These are phyloP conservation scores for Cheilosia vernalis DNA, from an alignment of 2,888 invertebrate genomes.

Conservation along the genomic window DNA sequence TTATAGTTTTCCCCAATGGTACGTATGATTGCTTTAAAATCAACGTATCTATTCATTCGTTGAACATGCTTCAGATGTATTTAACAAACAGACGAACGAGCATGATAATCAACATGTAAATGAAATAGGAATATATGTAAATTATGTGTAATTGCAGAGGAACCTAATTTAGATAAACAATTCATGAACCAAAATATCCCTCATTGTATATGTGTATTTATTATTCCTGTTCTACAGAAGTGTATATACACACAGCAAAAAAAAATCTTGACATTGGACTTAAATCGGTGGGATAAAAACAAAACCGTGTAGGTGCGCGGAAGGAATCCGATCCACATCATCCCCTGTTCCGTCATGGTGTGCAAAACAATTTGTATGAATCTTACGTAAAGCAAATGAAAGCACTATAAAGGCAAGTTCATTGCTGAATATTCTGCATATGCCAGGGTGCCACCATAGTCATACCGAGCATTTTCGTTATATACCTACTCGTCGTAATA, in stretches of 20 bases:
- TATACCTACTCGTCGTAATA: constrained; percentile 11
- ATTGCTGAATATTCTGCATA: constrained; percentile 37
- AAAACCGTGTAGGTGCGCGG: constrained; percentile 48
- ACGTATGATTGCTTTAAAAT: constrained; percentile 22
- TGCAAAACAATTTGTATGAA: constrained; percentile 52
- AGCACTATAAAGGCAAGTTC: constrained; percentile 43
- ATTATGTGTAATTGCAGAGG: constrained; percentile 76
- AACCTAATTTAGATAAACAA: constrained; percentile 77
- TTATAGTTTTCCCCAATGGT: constrained; percentile 2
- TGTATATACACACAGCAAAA: background rate
- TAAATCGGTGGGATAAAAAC: constrained; percentile 33
- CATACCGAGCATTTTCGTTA: background rate
- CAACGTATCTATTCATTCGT: constrained; percentile 7
- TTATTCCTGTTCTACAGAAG: constrained; percentile 1
- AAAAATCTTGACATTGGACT: constrained; percentile 31
- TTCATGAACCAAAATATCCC: constrained; percentile 70
- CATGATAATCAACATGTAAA: constrained; percentile 54
- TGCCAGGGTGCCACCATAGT: constrained; percentile 26
- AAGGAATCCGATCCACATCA: constrained; percentile 34
- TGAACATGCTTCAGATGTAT: background rate
- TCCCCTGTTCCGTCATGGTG: constrained; percentile 4
- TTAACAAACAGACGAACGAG: constrained; percentile 42
- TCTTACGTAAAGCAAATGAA: constrained; percentile 45
- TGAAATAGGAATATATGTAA: constrained; percentile 74
- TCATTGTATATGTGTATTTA: constrained; percentile 10